phyloP scores from a whole-genome alignment of 2,113 vertebrate species.

The Herpetotheres cachinnans region DNA sequence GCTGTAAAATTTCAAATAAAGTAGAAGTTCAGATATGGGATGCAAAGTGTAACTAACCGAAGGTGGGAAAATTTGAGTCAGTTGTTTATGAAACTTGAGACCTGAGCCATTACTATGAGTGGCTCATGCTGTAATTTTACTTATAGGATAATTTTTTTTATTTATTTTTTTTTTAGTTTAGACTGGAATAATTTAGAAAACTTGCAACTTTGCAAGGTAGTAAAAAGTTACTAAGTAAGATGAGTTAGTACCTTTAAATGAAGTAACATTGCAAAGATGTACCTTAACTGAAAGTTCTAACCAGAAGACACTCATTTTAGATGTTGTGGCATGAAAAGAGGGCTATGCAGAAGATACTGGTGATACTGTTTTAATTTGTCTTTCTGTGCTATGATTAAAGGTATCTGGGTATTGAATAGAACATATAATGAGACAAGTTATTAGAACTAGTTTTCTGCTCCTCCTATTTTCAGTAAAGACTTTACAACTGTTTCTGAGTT shows the following conservation, averaged over 20 bases:
- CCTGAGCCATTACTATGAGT: not conserved
- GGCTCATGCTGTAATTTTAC: not conserved
- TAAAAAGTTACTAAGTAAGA: not conserved
- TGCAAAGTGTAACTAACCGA: not conserved
- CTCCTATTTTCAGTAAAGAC: not conserved
- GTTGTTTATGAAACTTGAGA: not conserved
- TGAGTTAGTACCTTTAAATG: not conserved
- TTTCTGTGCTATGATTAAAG: not conserved
- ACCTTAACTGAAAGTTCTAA: not conserved
- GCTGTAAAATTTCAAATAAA: not conserved
- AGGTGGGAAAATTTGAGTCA: not conserved
- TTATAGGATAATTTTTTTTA: not conserved
- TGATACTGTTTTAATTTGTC: not conserved
- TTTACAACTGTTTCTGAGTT: not conserved
- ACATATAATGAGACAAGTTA: too few relatives aligned
- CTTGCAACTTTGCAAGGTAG: not conserved
- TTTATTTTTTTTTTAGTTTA: not conserved
- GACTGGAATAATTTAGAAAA: not conserved
- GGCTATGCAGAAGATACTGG: not conserved
- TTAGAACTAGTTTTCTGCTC: not conserved
- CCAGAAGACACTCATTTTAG: not conserved
- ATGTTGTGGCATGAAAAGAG: not conserved
- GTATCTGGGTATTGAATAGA: not conserved
- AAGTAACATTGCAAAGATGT: not conserved
- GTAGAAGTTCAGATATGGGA: not conserved